Percentiles rank a stretch among this genome's conserved stretches.
Evolutionary conservation across 2,113 vertebrate species (phyloP).

Genomic region (Meles meles): DNA sequence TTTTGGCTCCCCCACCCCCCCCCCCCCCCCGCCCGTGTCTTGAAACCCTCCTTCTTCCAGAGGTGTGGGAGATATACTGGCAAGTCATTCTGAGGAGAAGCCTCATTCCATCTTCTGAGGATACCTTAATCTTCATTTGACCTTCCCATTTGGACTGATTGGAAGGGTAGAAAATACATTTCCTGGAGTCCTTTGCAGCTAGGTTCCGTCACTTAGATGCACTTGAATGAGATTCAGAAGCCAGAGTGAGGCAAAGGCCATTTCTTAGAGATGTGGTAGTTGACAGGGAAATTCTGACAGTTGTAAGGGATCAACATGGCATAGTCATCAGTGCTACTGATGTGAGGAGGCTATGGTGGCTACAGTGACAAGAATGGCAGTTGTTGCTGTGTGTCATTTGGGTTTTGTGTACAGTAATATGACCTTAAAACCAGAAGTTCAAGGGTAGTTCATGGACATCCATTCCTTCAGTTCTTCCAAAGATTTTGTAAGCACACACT

Average conservation of each 20-base stretch:
- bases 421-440: neutral
- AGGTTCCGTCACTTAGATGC: neutral
- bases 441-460: neutral
- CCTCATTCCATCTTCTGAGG: neutral
- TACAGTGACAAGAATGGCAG: neutral
- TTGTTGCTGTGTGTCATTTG: neutral
- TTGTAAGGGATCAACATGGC: neutral
- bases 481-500: neutral
- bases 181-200: slow-evolving; percentile 42
- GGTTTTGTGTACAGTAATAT: neutral
- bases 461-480: neutral
- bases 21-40: neutral
- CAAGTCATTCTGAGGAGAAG: neutral
- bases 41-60: neutral
- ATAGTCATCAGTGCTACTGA: neutral
- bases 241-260: neutral
- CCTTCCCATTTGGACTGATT: neutral
- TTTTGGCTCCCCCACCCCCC: too few species aligned
- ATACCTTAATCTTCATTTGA: neutral
- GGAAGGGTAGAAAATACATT: neutral
- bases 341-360: neutral
- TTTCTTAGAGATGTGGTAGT: neutral
- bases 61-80: neutral
- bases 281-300: neutral
- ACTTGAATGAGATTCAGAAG: neutral